Conservation (phyloP, 2,797 vertebrate genomes). For the Oreonectes daqikongensis region DNA sequence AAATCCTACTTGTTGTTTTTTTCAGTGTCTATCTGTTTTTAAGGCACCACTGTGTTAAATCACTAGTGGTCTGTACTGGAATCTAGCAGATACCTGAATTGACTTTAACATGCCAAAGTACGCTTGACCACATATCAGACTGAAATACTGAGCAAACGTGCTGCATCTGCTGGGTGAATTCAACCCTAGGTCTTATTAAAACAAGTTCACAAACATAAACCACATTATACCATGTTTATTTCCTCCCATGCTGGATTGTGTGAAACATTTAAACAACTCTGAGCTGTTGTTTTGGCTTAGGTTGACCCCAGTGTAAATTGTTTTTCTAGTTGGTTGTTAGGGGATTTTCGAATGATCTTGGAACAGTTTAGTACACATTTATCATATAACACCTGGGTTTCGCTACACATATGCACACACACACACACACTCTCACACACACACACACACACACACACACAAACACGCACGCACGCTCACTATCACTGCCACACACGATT, state of each 20-base stretch:
- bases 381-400: conserved; percentile 37
- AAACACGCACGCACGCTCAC: neutral
- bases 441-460: too few species aligned
- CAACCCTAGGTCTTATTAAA: conserved; percentile 10
- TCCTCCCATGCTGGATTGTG: conserved; percentile 23
- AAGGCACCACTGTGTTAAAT: too few species aligned
- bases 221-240: conserved; percentile 34
- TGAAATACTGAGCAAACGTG: neutral
- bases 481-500: conserved; percentile 27
- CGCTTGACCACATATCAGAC: neutral
- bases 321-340: conserved; percentile 38
- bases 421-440: too few species aligned
- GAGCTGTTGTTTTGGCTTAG: conserved; percentile 41
- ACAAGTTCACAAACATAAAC: conserved; percentile 19
- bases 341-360: conserved; percentile 37
- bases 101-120: neutral
- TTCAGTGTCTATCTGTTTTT: too few species aligned
- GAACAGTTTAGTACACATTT: conserved; percentile 38
- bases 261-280: conserved; percentile 40
- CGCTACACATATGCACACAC: neutral
- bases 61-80: too few species aligned
- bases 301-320: conserved; percentile 33
- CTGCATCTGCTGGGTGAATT: neutral
- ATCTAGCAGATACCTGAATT: too few species aligned
- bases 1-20: too few species aligned